These are phyloP conservation scores for Tiliacea citrago DNA, from an alignment of 2,888 invertebrate species.

Conservation along the genomic window DNA sequence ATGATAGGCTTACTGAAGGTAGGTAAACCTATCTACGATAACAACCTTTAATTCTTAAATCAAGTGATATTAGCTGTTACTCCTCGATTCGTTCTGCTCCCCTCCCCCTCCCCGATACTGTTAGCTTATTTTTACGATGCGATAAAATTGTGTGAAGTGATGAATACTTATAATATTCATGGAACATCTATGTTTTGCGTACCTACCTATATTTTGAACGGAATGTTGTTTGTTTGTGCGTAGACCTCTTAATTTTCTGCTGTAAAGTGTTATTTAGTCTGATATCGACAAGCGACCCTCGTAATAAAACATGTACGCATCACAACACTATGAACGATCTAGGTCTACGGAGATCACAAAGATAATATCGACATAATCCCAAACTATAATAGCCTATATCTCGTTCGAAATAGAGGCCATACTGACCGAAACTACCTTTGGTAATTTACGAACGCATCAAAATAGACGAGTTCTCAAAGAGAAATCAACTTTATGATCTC, in stretches of 20 bases:
- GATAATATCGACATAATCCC: conserved; percentile 33
- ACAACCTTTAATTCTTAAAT: too few relatives aligned
- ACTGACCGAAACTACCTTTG: conserved; percentile 55
- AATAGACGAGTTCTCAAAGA: conserved; percentile 54
- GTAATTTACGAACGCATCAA: conserved; percentile 62
- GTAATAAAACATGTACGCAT: conserved; percentile 63
- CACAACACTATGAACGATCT: conserved; percentile 59
- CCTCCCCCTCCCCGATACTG: too few relatives aligned
- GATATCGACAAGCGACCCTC: conserved; percentile 57
- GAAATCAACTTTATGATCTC: conserved; percentile 59
- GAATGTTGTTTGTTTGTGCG: not conserved
- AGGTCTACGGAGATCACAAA: conserved; percentile 52
- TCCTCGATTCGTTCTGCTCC: not conserved
- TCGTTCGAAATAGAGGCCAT: conserved; percentile 50
- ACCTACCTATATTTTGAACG: not conserved
- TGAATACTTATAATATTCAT: conserved; percentile 35
- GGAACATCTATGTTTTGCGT: not conserved
- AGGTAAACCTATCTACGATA: too few relatives aligned
- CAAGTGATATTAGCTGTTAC: not conserved
- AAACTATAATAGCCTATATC: conserved; percentile 51
- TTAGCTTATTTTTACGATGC: conserved; percentile 32
- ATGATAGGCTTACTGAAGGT: too few relatives aligned
- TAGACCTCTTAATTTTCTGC: conserved; percentile 38
- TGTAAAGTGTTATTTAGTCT: conserved; percentile 41
- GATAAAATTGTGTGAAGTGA: conserved; percentile 28